Conservation (phyloP, 2,797 vertebrate species). For the Pseudocheirus occidentalis region DNA sequence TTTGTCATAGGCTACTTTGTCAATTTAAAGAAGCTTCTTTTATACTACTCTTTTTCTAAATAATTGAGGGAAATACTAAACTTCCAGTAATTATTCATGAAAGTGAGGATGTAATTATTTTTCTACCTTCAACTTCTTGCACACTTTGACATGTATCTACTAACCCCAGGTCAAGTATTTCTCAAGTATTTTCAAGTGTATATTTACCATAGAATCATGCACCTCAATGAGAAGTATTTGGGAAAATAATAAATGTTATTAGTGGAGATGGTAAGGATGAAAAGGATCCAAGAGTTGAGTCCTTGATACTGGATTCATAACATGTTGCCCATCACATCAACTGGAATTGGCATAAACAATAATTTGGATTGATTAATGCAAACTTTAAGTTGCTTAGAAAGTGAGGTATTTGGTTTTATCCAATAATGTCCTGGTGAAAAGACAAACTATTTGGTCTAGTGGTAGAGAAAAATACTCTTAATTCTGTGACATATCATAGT, state of each 20-base stretch:
- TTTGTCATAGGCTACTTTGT: too few relatives aligned
- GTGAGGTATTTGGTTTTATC: constrained; percentile 17
- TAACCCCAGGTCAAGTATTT: too few relatives aligned
- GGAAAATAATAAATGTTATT: constrained; percentile 22
- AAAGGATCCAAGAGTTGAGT: neutral
- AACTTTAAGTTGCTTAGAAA: constrained; percentile 58
- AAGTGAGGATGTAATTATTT: too few relatives aligned
- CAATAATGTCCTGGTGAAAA: constrained; percentile 36
- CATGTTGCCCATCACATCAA: constrained; percentile 18
- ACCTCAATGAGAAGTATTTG: neutral
- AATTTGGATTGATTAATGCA: constrained; percentile 24
- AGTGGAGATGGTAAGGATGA: neutral
- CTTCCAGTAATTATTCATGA: too few relatives aligned
- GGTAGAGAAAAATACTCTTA: constrained; percentile 23
- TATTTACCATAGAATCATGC: constrained; percentile 38
- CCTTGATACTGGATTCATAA: constrained; percentile 26
- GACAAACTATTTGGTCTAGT: neutral
- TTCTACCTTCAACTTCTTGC: too few relatives aligned
- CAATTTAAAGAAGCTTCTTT: too few relatives aligned
- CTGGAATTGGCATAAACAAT: constrained; percentile 33
- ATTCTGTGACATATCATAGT: constrained; percentile 1
- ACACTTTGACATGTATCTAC: too few relatives aligned
- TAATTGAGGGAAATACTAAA: too few relatives aligned
- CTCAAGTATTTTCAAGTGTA: neutral
- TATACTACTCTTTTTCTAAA: too few relatives aligned